phyloP scores from a whole-genome alignment of 2,888 invertebrate species.

The Leptopilina drosophilae region DNA sequence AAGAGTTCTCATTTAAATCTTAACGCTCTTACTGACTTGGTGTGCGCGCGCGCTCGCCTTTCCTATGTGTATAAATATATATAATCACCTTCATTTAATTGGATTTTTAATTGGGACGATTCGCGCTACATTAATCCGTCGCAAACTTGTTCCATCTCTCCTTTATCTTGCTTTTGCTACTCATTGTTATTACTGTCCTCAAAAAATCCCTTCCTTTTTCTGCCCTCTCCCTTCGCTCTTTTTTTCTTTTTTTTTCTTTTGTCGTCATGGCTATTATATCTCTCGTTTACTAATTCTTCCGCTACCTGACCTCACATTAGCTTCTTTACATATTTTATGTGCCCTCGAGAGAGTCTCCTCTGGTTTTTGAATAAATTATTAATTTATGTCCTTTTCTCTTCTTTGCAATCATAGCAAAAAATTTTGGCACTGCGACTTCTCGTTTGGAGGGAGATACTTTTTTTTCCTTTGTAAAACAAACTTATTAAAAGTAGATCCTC shows the following conservation, averaged over 20 bases:
- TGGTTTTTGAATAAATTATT: slow-evolving; percentile 21
- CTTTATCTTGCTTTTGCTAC: slow-evolving; percentile 46
- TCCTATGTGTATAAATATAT: slow-evolving; percentile 45
- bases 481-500: no score
- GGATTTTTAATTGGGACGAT: slow-evolving; percentile 75
- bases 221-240: no score
- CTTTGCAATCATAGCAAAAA: neutral
- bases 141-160: slow-evolving; percentile 43
- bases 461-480: no score
- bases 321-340: slow-evolving; percentile 4
- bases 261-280: slow-evolving; percentile 38
- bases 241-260: no score
- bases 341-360: neutral
- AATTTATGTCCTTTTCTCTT: neutral
- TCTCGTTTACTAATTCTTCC: slow-evolving; percentile 28
- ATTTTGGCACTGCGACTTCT: neutral
- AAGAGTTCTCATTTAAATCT: slow-evolving; percentile 71
- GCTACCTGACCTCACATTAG: slow-evolving; percentile 7
- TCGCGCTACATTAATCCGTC: slow-evolving; percentile 71
- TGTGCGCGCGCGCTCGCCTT: slow-evolving; percentile 44
- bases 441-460: no score
- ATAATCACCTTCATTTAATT: slow-evolving; percentile 71
- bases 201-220: slow-evolving; percentile 42
- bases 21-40: slow-evolving; percentile 57
- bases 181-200: slow-evolving; percentile 61